Base-by-base conservation (phyloP, 2,797 vertebrate species). In the Alectoris magna region DNA sequence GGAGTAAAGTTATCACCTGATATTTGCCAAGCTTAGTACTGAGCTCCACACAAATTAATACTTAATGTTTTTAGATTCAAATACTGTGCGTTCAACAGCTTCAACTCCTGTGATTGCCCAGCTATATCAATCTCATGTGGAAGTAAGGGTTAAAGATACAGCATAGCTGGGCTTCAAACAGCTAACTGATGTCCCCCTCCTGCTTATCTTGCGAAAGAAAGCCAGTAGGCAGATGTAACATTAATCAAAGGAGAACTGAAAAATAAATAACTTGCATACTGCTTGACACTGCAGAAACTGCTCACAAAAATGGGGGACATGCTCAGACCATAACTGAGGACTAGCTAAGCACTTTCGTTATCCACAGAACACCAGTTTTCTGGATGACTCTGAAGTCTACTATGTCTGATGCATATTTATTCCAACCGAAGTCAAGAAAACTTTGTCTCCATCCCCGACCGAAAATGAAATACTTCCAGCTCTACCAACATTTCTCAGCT, bases 1-100 rank as follows among this genome's bases (percentile, higher is more conserved):
- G 95, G 96, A 93, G 68, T 81, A 93, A 94, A 91, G 75, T 95
- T 81, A 95, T 96, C 97, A 96, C 97, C 96, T 92, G 97, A 95
- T 91, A 95, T 97, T 97, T 98, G 98, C 98, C 98, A 98, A 91
- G 73, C 92, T 95, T 95, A 97, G 94, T 97, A 96, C 95, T 96
- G 97, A 97, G 90, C 91, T 68, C 80, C 84, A 92, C 69, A 23
- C n/a, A 7, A 90, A 91, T 49, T 31, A 91, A 88, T 58, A 80
- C 69, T 83, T 81, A 24, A 94, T 51, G 86, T 88, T 93, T 96
- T 96, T 92, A 46, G 78, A 93, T 71, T 72, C n/a, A 83, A 94
- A 96, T 59, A 88, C 93, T 96, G 95, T 81, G 92, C 66, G 74
- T 84, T 92, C 72, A 87, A 85, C 63, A 72, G 70, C 91, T 95